Evolutionary conservation across 2,888 invertebrate genomes (phyloP), one percentile per base, ranked within the genome.

Genomic region (Ochropacha duplaris): DNA sequence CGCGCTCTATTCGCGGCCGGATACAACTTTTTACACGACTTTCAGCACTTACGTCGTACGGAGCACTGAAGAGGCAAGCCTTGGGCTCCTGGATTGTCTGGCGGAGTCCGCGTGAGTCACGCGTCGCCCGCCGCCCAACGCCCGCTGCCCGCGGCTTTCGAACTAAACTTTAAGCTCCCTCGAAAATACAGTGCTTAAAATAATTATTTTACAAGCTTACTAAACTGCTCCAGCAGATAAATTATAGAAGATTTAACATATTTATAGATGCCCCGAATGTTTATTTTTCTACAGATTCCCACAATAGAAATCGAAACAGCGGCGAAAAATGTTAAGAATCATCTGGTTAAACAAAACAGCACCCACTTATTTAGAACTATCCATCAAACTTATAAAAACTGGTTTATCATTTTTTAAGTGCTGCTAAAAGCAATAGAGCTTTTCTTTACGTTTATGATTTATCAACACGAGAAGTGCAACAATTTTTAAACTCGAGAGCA

Each of bases 1-100:
- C 83, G 78, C 84, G 81, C 82, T 84, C 84, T 86, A 86, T 87
- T 84, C 86, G 77, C 78, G 77, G 88, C 88, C 90, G 91, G 91
- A 90, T 92, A 90, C 89, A 87, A 88, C 91, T 91, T 91, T 90
- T 90, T 90, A 90, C 92, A 91, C 92, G 92, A 91, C 91, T 90
- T 86, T 89, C 92, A 72, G 88, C 91, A 92, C 92, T 92, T 92
- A 90, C 90, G 89, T 80, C 90, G 87, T 84, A 79, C 89, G 84
- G 84, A 88, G 85, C 85, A 92, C 92, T 92, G 92, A 88, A 85
- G 84, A 85, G 82, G 79, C 83, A 79, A 75, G 76, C 78, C 79
- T 72, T 79, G 75, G 80, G 66, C 79, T 84, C 74, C 84, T 78
- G 80, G 69, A 81, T 83, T 83, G 89, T 90, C 90, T 91, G 81